These are phyloP conservation scores for Plectrocnemia conspersa DNA, from an alignment of 1,140 invertebrate species.

Conservation along the genomic window DNA sequence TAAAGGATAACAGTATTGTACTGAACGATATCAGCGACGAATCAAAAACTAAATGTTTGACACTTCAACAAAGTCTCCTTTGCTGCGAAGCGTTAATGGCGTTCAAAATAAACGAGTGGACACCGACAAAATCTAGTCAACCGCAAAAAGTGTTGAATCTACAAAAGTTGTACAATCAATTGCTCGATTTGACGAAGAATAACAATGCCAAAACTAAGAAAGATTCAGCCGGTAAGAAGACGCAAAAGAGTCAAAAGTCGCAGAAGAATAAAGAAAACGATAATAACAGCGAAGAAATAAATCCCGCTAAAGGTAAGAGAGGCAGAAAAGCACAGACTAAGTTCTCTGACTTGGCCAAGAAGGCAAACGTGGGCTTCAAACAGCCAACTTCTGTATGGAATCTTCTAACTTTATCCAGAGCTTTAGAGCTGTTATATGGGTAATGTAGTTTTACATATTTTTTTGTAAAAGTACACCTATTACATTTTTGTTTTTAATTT, in stretches of 20 bases:
- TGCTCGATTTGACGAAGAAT: slow-evolving; percentile 47
- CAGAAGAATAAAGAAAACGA: slow-evolving; percentile 39
- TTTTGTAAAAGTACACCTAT: slow-evolving; percentile 9
- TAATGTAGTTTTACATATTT: slow-evolving; percentile 38
- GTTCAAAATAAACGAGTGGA: slow-evolving; percentile 42
- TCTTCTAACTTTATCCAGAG: slow-evolving; percentile 43
- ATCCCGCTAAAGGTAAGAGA: slow-evolving; percentile 37
- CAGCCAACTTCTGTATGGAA: slow-evolving; percentile 45
- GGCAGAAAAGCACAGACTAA: slow-evolving; percentile 9
- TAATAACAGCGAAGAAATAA: slow-evolving; percentile 39
- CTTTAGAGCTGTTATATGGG: slow-evolving; percentile 47
- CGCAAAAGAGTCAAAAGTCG: slow-evolving; percentile 11
- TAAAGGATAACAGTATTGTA: slow-evolving; percentile 49
- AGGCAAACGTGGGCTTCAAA: slow-evolving; percentile 38
- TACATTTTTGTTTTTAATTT: slow-evolving; percentile 30
- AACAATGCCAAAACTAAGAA: slow-evolving; percentile 45
- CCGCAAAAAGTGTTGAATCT: slow-evolving; percentile 44
- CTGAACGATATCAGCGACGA: slow-evolving; percentile 46
- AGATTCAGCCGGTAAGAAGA: slow-evolving; percentile 36
- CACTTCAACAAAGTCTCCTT: slow-evolving; percentile 44
- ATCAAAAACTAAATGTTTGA: slow-evolving; percentile 45
- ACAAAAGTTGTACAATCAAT: slow-evolving; percentile 45
- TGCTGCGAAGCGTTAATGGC: slow-evolving; percentile 53
- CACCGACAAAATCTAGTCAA: slow-evolving; percentile 25
- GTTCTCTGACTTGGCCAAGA: slow-evolving; percentile 22